A percentile compares a stretch with the other conserved stretches of the same genome.
Conservation (phyloP, 2,888 invertebrate species). For the Alloscopus bannaensis region DNA sequence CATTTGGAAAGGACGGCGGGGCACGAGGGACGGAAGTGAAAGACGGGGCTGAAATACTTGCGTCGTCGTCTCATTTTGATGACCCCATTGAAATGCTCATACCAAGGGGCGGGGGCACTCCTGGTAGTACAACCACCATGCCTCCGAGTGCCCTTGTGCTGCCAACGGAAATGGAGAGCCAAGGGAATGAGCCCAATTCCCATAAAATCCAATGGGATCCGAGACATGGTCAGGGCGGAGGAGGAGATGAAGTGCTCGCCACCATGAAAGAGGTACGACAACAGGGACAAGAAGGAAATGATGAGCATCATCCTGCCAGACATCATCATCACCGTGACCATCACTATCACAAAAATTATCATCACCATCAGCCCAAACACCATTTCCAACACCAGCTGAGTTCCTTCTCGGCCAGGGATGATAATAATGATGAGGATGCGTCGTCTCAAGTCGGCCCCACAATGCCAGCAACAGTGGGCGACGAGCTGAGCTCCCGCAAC, state of each 20-base stretch:
- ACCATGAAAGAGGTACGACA: constrained; percentile 19
- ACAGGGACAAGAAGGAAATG: constrained; percentile 13
- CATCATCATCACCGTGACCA: constrained; percentile 58
- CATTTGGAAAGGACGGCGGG: constrained; percentile 20
- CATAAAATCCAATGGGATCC: constrained; percentile 57
- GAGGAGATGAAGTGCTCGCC: constrained; percentile 46
- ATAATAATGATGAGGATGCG: background rate
- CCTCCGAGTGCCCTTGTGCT: constrained; percentile 50
- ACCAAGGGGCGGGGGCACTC: constrained; percentile 39
- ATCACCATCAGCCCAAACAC: constrained; percentile 45
- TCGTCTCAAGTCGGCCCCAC: background rate
- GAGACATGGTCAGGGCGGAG: constrained; percentile 46
- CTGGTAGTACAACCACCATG: constrained; percentile 18
- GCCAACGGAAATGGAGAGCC: constrained; percentile 43
- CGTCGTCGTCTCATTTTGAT: constrained; percentile 40
- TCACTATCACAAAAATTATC: constrained; percentile 52
- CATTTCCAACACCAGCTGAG: constrained; percentile 35
- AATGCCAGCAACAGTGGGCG: constrained; percentile 22
- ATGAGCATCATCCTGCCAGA: constrained; percentile 55
- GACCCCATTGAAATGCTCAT: constrained; percentile 45
- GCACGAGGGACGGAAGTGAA: constrained; percentile 9
- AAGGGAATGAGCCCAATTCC: constrained; percentile 54
- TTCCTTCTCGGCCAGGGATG: constrained; percentile 8
- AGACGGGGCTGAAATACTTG: constrained; percentile 5
- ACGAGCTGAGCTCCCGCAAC: constrained; percentile 8